Conservation (phyloP, 2,888 invertebrate genomes). For the Entomobrya proxima region DNA sequence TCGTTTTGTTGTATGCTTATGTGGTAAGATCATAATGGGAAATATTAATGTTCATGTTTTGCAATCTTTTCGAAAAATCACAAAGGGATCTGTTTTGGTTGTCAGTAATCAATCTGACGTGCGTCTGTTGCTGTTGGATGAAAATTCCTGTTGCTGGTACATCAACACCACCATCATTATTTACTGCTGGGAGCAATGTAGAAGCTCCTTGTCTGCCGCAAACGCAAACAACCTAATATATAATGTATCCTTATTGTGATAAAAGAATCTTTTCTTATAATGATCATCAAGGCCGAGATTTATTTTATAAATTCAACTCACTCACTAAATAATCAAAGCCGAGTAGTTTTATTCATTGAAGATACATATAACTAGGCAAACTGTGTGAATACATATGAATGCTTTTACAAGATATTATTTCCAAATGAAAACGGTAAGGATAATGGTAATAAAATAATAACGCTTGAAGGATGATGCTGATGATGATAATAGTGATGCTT, state of each 20-base stretch:
- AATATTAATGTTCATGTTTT: conserved; percentile 35
- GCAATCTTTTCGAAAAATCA: conserved; percentile 50
- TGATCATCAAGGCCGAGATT: conserved; percentile 38
- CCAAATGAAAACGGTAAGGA: conserved; percentile 38
- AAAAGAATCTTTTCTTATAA: background rate
- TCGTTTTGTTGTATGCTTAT: conserved; percentile 4
- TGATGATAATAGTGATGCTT: conserved; percentile 15
- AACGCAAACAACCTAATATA: background rate
- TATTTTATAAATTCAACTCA: conserved; percentile 49
- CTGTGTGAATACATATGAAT: too few relatives aligned
- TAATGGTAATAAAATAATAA: conserved; percentile 45
- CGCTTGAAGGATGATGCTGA: conserved; percentile 30
- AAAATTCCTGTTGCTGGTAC: conserved; percentile 15
- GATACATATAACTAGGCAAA: too few relatives aligned
- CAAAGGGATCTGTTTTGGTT: conserved; percentile 36
- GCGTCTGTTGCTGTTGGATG: background rate
- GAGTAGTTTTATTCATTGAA: background rate
- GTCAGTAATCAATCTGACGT: conserved; percentile 64
- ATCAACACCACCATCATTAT: conserved; percentile 53
- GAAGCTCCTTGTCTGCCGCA: conserved; percentile 4
- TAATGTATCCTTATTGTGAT: background rate
- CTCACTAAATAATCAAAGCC: conserved; percentile 6
- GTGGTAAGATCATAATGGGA: background rate
- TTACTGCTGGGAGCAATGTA: conserved; percentile 36
- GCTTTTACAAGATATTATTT: too few relatives aligned